Conservation (phyloP, 2,888 invertebrate species). For the Drosophila aldrichi region DNA sequence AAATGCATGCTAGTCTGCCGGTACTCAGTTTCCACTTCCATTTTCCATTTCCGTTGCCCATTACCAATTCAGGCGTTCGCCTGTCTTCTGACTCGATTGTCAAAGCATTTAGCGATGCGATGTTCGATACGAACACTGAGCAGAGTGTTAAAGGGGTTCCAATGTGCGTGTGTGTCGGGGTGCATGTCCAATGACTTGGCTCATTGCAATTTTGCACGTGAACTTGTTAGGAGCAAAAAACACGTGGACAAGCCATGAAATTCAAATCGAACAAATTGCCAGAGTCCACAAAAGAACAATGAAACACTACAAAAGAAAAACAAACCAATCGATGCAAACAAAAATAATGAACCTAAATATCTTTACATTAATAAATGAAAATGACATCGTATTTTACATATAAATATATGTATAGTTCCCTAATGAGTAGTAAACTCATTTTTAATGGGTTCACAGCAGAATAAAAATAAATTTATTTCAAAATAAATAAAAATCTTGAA, state of each 20-base stretch:
- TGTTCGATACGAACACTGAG: constrained; percentile 12
- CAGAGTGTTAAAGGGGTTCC: constrained; percentile 7
- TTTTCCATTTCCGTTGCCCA: constrained; percentile 4
- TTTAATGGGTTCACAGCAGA: too few relatives aligned
- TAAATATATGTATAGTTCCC: background rate
- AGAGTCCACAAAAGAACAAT: background rate
- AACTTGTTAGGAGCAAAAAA: constrained; percentile 63
- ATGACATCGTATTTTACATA: background rate
- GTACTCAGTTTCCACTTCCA: background rate
- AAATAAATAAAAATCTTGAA: background rate
- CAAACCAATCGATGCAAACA: background rate
- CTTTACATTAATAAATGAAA: background rate
- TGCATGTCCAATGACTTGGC: constrained; percentile 37
- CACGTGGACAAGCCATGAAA: constrained; percentile 54
- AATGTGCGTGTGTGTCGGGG: background rate
- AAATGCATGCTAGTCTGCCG: constrained; percentile 43
- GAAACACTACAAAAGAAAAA: background rate
- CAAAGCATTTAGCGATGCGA: constrained; percentile 35
- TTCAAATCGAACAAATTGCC: constrained; percentile 67
- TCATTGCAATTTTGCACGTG: constrained; percentile 73
- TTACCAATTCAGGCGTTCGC: constrained; percentile 9
- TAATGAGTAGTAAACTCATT: background rate
- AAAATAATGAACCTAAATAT: background rate
- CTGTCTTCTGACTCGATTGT: constrained; percentile 20
- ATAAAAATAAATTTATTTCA: background rate